Evolutionary conservation across 2,888 invertebrate species (phyloP).

Genomic region (Buathra laborator): DNA sequence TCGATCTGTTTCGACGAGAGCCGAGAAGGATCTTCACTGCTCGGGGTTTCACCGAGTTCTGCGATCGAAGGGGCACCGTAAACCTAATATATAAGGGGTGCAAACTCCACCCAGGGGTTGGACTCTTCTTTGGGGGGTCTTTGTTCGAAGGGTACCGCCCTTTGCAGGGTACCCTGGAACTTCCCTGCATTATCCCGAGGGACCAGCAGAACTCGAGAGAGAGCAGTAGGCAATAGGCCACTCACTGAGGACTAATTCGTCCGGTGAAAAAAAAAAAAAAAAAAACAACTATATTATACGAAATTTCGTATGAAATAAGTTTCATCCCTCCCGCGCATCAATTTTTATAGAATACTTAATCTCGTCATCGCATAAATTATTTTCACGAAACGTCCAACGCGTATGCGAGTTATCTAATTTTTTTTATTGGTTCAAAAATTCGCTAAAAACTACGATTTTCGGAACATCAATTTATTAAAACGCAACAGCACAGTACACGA

Average conservation of each 20-base stretch:
- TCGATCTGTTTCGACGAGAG: neutral
- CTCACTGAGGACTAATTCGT: constrained; percentile 80
- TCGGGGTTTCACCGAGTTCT: constrained; percentile 77
- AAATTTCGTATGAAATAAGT: constrained; percentile 27
- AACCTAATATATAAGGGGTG: constrained; percentile 77
- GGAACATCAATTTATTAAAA: too few species aligned
- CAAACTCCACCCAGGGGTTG: constrained; percentile 84
- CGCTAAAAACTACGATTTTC: too few species aligned
- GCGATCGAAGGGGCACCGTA: constrained; percentile 70
- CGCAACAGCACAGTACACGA: too few species aligned
- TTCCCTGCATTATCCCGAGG: constrained; percentile 68
- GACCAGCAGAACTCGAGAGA: constrained; percentile 55
- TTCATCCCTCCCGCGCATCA: too few species aligned
- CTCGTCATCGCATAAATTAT: too few species aligned
- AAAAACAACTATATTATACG: constrained; percentile 63
- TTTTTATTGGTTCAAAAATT: too few species aligned
- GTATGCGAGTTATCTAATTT: too few species aligned
- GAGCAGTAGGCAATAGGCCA: constrained; percentile 76
- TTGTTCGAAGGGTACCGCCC: constrained; percentile 81
- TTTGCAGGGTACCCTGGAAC: constrained; percentile 74
- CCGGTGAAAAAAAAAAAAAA: constrained; percentile 79
- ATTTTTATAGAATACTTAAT: too few species aligned
- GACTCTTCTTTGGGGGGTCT: constrained; percentile 75
- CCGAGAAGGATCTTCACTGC: constrained; percentile 63
- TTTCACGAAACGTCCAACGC: too few species aligned